Evolutionary conservation across 2,797 vertebrate genomes (phyloP), one percentile per base, ranked within the genome.

Genomic region (Acanthornis magna): DNA sequence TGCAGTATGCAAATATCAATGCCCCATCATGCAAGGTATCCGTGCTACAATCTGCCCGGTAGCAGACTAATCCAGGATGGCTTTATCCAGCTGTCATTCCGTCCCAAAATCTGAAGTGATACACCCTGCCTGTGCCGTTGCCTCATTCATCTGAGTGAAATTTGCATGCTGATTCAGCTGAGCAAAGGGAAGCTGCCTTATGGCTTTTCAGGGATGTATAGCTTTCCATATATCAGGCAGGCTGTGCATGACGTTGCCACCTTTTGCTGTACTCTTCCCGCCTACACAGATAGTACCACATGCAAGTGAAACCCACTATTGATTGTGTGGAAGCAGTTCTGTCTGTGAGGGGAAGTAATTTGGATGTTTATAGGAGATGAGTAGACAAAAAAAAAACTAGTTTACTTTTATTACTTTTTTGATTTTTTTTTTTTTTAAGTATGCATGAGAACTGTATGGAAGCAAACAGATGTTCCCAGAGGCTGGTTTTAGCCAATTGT

Each of bases 191-290:
- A 83, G 55, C 93, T 0, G 7, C 85, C 87, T 27, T 66, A n/a
- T 74, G 68, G 74, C 53, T 96, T 94, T 95, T 85, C 71, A 89
- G 76, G 83, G 66, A 57, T 13, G 7, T 90, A 5, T 10, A 36
- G 89, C 85, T 90, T 91, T 55, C 5, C 21, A 40, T 50, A 29
- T 43, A 50, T 93, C 62, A 45, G 58, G 32, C 34, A 58, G 14
- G 63, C 75, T 88, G 48, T 36, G 62, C 1, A 2, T 2, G 42
- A 12, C 1, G 21, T 95, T 86, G 42, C 78, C 77, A 89, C 81
- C 73, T 96, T 96, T 88, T 84, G 72, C 88, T 94, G 85, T 93
- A 70, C 78, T 77, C 27, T 74, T 61, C 50, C 17, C 2, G 21
- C 75, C 60, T 75, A 90, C 61, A 73, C 34, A 58, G 88, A 45